Conservation (phyloP, 2,797 vertebrate species). For the Siniperca obscura region DNA sequence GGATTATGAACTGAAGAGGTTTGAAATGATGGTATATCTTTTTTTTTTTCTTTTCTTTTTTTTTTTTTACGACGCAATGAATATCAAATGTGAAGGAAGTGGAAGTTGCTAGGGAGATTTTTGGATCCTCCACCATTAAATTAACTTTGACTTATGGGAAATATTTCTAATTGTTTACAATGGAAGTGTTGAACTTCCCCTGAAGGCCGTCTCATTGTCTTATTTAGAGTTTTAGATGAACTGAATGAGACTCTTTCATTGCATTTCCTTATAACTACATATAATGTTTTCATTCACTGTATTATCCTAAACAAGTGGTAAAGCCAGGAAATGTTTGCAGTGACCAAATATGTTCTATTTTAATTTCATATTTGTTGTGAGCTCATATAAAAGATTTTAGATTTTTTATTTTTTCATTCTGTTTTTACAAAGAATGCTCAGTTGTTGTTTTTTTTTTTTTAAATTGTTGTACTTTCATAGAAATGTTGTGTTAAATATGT, state of each 20-base stretch:
- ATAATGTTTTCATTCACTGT: constrained; percentile 16
- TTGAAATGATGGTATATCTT: constrained; percentile 1
- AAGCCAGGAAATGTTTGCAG: constrained; percentile 51
- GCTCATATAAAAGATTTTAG: constrained; percentile 66
- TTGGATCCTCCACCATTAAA: constrained; percentile 39
- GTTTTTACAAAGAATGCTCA: constrained; percentile 43
- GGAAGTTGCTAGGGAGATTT: constrained; percentile 22
- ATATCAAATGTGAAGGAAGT: constrained; percentile 42
- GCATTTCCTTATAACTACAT: constrained; percentile 41
- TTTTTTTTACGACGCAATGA: constrained; percentile 7
- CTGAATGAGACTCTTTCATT: constrained; percentile 45
- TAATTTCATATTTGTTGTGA: constrained; percentile 46
- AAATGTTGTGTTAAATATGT: constrained; percentile 43
- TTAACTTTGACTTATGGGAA: constrained; percentile 36
- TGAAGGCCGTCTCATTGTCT: constrained; percentile 30
- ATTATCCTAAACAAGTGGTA: constrained; percentile 48
- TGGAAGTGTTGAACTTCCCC: constrained; percentile 38
- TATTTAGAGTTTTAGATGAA: constrained; percentile 38
- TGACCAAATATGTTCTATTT: constrained; percentile 73
- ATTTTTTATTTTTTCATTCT: constrained; percentile 61
- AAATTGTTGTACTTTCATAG: constrained; percentile 49
- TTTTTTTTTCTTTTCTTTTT: constrained; percentile 6
- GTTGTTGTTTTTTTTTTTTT: constrained; percentile 32
- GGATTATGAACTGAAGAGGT: constrained; percentile 30
- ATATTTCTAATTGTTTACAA: constrained; percentile 73